Conservation (phyloP, 2,113 vertebrate genomes). For the Cercopithecus mona region DNA sequence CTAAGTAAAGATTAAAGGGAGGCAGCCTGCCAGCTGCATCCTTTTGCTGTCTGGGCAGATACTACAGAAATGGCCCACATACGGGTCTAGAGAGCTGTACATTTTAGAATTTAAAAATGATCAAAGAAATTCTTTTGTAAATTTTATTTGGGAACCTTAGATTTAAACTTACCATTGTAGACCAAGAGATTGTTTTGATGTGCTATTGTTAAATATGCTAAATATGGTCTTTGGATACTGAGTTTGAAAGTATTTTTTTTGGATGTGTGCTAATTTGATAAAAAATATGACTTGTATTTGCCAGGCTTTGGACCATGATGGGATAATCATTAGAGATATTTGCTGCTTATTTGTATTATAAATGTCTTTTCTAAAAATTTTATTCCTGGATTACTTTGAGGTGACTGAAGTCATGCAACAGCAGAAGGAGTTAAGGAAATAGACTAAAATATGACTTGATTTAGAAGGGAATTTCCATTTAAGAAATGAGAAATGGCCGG, state of each 20-base stretch:
- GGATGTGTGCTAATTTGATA: not conserved
- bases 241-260: not conserved
- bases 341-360: conserved; percentile 8
- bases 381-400: conserved; percentile 12
- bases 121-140: not conserved
- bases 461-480: conserved; percentile 45
- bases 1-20: not conserved
- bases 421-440: not conserved
- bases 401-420: not conserved
- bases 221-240: not conserved
- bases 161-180: not conserved
- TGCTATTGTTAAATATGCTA: not conserved
- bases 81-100: not conserved
- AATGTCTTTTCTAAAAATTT: conserved; percentile 25
- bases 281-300: conserved; percentile 32
- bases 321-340: not conserved
- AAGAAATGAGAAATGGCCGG: conserved; percentile 17
- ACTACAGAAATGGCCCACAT: not conserved
- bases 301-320: not conserved
- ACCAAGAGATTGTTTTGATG: not conserved
- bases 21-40: not conserved
- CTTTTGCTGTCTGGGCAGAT: not conserved
- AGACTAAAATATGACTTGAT: not conserved
- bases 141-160: not conserved
- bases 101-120: not conserved